Conservation (phyloP, 2,888 invertebrate genomes). For the Sinotaia quadrata region DNA sequence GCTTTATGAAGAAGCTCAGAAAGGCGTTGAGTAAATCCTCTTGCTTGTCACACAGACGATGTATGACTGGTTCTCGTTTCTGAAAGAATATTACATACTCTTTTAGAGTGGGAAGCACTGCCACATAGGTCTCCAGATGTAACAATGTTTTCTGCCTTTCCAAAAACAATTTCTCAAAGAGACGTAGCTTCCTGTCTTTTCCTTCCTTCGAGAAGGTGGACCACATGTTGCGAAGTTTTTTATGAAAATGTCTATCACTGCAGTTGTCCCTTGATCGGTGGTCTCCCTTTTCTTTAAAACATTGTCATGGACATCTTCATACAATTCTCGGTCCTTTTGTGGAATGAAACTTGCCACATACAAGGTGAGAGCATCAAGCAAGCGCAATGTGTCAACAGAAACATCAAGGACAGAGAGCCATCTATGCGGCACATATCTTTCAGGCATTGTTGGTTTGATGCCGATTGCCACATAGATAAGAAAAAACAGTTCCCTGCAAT, state of each 20-base stretch:
- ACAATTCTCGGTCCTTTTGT: slow-evolving; percentile 18
- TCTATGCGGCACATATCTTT: slow-evolving; percentile 37
- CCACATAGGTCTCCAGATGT: slow-evolving; percentile 15
- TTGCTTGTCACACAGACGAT: slow-evolving; percentile 32
- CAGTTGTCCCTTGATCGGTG: slow-evolving; percentile 1
- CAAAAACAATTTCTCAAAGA: neutral
- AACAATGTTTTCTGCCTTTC: neutral
- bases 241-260: neutral
- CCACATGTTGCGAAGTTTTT: neutral
- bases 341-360: neutral
- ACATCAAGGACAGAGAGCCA: slow-evolving; percentile 43
- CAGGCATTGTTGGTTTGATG: slow-evolving; percentile 39
- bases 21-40: slow-evolving; percentile 30
- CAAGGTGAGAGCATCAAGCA: neutral
- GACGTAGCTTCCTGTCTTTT: neutral
- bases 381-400: neutral
- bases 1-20: slow-evolving; percentile 30
- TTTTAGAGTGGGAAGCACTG: slow-evolving; percentile 29
- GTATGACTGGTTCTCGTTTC: slow-evolving; percentile 28
- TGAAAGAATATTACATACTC: slow-evolving; percentile 33
- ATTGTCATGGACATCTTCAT: slow-evolving; percentile 21
- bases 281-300: slow-evolving; percentile 24
- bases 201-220: slow-evolving; percentile 13
- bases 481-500: slow-evolving; percentile 34
- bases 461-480: slow-evolving; percentile 37